Percentiles rank a stretch among this genome's conserved stretches.
Evolutionary conservation across 2,888 invertebrate species (phyloP).

Genomic region (Iselma pallidipennis): DNA sequence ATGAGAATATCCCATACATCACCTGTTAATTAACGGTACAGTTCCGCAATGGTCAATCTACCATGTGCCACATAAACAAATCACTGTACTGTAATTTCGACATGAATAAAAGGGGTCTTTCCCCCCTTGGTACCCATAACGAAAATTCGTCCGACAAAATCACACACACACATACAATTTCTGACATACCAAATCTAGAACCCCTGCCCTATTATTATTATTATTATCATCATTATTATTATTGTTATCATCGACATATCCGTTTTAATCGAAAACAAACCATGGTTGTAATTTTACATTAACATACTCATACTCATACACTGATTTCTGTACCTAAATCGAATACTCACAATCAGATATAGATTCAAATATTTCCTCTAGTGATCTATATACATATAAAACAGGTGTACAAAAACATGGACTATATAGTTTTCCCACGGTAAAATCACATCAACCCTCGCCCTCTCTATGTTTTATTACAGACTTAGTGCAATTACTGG

Average conservation of each 20-base stretch:
- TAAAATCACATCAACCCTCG: conserved; percentile 48
- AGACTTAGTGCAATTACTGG: conserved; percentile 14
- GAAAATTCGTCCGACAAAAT: not conserved
- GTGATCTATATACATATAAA: conserved; percentile 21
- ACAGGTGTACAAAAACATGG: conserved; percentile 42
- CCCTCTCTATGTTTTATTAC: conserved; percentile 24
- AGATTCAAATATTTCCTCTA: conserved; percentile 11
- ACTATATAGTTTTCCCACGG: conserved; percentile 44
- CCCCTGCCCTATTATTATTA: not conserved
- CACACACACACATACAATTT: not conserved
- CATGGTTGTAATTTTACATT: not conserved
- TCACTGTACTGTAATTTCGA: not conserved
- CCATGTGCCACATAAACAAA: not conserved
- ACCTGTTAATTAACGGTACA: not conserved
- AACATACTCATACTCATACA: not conserved
- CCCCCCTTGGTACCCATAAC: not conserved
- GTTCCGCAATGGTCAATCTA: not conserved
- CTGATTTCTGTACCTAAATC: conserved; percentile 9
- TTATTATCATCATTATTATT: not conserved
- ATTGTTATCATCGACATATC: not conserved
- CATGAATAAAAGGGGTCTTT: not conserved
- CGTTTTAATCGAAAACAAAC: not conserved
- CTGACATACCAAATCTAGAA: not conserved
- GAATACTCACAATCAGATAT: too few relatives aligned
- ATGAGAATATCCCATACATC: not conserved